Conservation (phyloP, 2,888 invertebrate genomes). For the Habrosyne pyritoides region DNA sequence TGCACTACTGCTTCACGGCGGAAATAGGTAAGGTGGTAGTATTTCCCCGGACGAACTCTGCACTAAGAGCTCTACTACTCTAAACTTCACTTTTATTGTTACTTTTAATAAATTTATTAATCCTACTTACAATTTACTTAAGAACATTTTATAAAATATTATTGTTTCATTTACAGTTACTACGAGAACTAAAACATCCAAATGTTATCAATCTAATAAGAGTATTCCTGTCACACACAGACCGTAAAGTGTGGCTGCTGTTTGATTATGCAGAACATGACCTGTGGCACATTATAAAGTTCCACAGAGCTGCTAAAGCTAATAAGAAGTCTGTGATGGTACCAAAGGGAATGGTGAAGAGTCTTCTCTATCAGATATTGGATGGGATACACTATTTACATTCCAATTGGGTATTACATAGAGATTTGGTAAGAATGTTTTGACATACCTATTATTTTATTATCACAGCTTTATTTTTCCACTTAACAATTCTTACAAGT, state of each 20-base stretch:
- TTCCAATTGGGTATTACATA: conserved; percentile 99
- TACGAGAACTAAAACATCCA: conserved; percentile 97
- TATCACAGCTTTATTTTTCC: too few species aligned
- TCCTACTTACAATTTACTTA: too few species aligned
- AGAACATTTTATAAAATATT: neutral
- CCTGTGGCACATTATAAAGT: conserved; percentile 99
- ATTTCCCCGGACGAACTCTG: too few species aligned
- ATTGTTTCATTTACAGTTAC: conserved; percentile 85
- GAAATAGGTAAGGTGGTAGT: too few species aligned
- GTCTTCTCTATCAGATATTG: conserved; percentile 97
- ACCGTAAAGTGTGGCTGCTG: conserved; percentile 97
- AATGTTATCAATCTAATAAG: conserved; percentile 98
- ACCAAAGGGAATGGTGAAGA: conserved; percentile 98
- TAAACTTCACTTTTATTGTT: too few species aligned
- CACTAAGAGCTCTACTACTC: too few species aligned
- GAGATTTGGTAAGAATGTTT: conserved; percentile 90
- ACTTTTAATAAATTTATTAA: too few species aligned
- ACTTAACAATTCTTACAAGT: too few species aligned
- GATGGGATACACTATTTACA: conserved; percentile 99
- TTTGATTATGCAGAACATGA: conserved; percentile 99
- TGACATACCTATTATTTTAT: conserved; percentile 4
- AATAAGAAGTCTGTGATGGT: conserved; percentile 98
- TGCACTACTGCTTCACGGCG: too few species aligned
- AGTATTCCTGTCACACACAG: conserved; percentile 98
- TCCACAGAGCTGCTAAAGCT: conserved; percentile 98